Evolutionary conservation across 2,113 vertebrate genomes (phyloP).

Genomic region (Pandion haliaetus): DNA sequence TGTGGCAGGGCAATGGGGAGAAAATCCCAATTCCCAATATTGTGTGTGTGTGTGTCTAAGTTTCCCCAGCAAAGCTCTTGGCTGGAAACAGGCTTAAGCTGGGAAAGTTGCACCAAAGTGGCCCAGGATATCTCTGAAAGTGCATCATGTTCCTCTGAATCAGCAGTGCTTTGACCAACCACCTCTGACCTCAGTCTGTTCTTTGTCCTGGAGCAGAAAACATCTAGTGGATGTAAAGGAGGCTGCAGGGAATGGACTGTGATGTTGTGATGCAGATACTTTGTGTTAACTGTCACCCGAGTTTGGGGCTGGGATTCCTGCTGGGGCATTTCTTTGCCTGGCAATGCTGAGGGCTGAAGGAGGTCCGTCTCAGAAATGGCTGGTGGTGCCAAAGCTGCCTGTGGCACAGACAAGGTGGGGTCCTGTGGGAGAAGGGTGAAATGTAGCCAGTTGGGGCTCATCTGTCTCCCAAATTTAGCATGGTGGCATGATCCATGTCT

Average conservation of each 20-base stretch:
- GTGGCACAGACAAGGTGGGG: neutral
- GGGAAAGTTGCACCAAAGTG: neutral
- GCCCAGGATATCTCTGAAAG: neutral
- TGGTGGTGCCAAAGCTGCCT: neutral
- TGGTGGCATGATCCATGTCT: neutral
- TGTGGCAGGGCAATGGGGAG: neutral
- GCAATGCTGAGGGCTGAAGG: neutral
- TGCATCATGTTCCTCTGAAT: neutral
- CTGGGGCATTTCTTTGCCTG: neutral
- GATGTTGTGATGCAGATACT: neutral
- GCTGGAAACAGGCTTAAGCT: neutral
- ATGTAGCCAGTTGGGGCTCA: rapidly evolving
- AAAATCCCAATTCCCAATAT: neutral
- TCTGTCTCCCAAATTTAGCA: neutral
- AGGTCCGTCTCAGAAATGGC: neutral
- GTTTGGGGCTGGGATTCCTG: neutral
- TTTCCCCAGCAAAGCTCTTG: neutral
- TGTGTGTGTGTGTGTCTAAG: neutral
- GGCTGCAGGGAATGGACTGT: neutral
- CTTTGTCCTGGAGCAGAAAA: neutral
- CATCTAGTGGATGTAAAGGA: neutral
- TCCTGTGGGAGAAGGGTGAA: neutral
- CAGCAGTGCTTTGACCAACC: neutral
- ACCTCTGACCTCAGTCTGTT: neutral
- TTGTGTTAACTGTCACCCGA: neutral